Base-by-base conservation (phyloP, 2,888 invertebrate genomes). In the Trypoxylon attenuatum region DNA sequence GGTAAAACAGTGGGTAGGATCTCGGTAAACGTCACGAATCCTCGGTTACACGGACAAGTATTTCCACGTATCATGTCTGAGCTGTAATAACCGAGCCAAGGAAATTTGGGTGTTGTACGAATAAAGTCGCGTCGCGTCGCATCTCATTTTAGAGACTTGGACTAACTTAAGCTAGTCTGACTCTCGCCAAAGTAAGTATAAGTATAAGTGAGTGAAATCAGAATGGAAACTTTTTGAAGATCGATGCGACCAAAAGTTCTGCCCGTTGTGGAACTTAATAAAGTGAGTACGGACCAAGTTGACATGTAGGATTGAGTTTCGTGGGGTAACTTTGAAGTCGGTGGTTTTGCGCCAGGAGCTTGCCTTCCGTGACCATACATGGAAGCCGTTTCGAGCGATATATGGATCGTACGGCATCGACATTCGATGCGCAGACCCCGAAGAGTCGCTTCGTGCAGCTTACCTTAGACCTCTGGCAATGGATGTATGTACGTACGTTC, bases 1-100 rank as follows among this genome's bases (percentile, higher is more conserved):
- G 52, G 51, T 45, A 52, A 58, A 68, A 68, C 56, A 39, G 55
- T 38, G 47, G 50, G 52, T 64, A 49, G 68, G 56, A 64, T 71
- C 67, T 71, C 54, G 47, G 52, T 47, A 55, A 50, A 56, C 42
- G 62, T 55, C 43, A 23, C 39, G n/a, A 23, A 22, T n/a, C 13
- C 49, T 10, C 33, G n/a, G n/a, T 2, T 13, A 13, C 33, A 33
- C 33, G 25, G 8, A 22, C 25, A 13, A 19, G 43, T 42, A 16
- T 46, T 46, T 25, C 13, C 25, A 23, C 1, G 16, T 13, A 5
- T 27, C 46, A 18, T 46, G 25, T 25, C 21, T 21, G 10, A 5
- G 21, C n/a, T n/a, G 18, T 43, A 21, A 21, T 43, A 18, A n/a
- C n/a, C n/a, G n/a, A 33, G 33, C 33, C 33, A 33, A 33, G 33